Conservation (phyloP, 2,113 vertebrate species). For the Carassius carassius region DNA sequence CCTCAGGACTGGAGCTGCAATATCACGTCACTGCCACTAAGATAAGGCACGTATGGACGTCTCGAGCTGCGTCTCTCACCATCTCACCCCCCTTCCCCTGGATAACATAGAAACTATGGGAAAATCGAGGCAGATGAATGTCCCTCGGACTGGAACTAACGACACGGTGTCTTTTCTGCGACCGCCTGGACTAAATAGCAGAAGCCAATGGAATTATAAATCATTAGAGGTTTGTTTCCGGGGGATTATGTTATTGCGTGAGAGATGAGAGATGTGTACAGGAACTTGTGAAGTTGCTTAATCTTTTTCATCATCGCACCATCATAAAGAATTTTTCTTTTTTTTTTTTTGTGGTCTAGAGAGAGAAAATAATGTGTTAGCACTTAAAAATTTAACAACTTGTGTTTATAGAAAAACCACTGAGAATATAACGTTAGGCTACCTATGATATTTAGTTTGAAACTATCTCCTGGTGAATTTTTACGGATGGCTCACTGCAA, state of each 20-base stretch:
- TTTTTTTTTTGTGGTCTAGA: no score
- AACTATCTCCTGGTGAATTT: no score
- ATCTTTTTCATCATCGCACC: neutral
- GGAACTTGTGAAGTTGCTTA: neutral
- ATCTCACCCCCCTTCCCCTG: slow-evolving; percentile 64
- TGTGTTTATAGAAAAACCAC: no score
- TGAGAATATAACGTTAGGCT: no score
- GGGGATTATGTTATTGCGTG: neutral
- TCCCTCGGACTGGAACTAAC: slow-evolving; percentile 71
- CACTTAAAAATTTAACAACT: no score
- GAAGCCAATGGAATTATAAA: neutral
- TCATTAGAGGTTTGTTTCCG: neutral
- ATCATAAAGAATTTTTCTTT: neutral
- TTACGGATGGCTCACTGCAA: no score
- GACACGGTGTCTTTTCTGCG: slow-evolving; percentile 46
- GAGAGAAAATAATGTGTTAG: neutral
- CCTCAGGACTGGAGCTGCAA: slow-evolving; percentile 78
- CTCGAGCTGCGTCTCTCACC: slow-evolving; percentile 76
- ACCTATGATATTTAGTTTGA: no score
- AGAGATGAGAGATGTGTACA: neutral
- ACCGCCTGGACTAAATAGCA: neutral
- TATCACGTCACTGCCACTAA: slow-evolving; percentile 81
- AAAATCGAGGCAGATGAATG: slow-evolving; percentile 68
- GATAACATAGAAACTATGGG: slow-evolving; percentile 61
- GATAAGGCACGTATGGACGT: slow-evolving; percentile 79